Percentiles rank a stretch among this genome's conserved stretches.
Conservation (phyloP, 2,888 invertebrate species). For the Caenorhabditis imperialis region DNA sequence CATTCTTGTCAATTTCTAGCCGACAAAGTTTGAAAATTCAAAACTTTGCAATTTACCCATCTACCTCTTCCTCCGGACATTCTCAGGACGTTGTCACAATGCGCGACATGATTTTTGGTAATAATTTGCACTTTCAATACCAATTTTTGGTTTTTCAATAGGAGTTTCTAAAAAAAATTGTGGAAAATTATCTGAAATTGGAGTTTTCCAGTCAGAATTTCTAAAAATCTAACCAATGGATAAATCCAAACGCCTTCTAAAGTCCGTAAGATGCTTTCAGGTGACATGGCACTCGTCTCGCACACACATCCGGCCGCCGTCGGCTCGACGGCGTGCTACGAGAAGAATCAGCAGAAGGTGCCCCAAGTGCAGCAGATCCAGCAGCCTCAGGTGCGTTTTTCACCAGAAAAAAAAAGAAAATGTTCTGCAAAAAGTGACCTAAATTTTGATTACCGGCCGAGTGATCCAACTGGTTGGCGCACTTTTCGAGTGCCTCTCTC, state of each 20-base stretch:
- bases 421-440: too few relatives aligned
- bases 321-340: conserved; percentile 59
- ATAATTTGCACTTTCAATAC: not conserved
- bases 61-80: too few relatives aligned
- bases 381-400: conserved; percentile 16
- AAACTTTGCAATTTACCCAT: not conserved
- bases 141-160: not conserved
- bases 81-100: conserved; percentile 21
- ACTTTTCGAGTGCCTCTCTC: not conserved
- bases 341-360: conserved; percentile 52
- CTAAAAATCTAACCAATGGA: not conserved
- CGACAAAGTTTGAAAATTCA: not conserved
- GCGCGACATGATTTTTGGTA: conserved; percentile 53
- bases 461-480: too few relatives aligned
- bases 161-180: not conserved
- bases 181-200: not conserved
- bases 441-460: too few relatives aligned
- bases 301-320: conserved; percentile 60
- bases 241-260: conserved; percentile 5
- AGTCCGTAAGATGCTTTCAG: conserved; percentile 35
- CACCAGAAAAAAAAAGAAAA: too few relatives aligned
- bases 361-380: conserved; percentile 41
- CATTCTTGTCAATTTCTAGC: not conserved
- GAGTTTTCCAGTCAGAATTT: not conserved
- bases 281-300: conserved; percentile 66